phyloP scores from a whole-genome alignment of 2,888 invertebrate genomes.

The Melanostoma mellinum region DNA sequence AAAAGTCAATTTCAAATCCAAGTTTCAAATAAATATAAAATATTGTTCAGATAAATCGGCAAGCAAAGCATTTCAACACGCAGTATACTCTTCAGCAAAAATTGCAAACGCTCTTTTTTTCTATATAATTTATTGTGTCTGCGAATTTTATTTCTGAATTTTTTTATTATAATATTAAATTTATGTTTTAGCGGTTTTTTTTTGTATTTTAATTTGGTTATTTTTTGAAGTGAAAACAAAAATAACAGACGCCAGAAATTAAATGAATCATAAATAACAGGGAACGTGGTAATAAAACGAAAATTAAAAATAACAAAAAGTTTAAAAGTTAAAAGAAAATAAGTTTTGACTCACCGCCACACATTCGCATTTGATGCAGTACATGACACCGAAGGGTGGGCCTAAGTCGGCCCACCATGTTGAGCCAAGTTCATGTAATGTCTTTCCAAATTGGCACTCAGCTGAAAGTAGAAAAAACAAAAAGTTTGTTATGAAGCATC shows the following conservation, averaged over 20 bases:
- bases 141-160: conserved; percentile 47
- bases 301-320: conserved; percentile 29
- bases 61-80: conserved; percentile 40
- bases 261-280: conserved; percentile 36
- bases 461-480: conserved; percentile 78
- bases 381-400: conserved; percentile 95
- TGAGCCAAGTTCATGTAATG: conserved; percentile 92
- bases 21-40: conserved; percentile 49
- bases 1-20: conserved; percentile 51
- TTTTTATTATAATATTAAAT: conserved; percentile 27
- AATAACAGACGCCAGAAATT: conserved; percentile 36
- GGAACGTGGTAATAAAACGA: conserved; percentile 3
- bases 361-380: conserved; percentile 98
- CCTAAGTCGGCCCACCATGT: conserved; percentile 97
- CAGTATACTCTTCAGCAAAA: conserved; percentile 23
- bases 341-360: conserved; percentile 89
- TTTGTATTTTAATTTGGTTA: not conserved
- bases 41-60: conserved; percentile 39
- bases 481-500: conserved; percentile 4
- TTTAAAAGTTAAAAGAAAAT: conserved; percentile 13
- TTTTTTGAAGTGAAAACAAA: not conserved
- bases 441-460: conserved; percentile 96
- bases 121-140: conserved; percentile 60
- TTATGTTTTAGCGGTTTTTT: conserved; percentile 11
- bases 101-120: conserved; percentile 45